Percentiles rank a stretch among this genome's conserved stretches.
Evolutionary conservation across 2,888 invertebrate species (phyloP).

Genomic region (Ommatoiulus sabulosus): DNA sequence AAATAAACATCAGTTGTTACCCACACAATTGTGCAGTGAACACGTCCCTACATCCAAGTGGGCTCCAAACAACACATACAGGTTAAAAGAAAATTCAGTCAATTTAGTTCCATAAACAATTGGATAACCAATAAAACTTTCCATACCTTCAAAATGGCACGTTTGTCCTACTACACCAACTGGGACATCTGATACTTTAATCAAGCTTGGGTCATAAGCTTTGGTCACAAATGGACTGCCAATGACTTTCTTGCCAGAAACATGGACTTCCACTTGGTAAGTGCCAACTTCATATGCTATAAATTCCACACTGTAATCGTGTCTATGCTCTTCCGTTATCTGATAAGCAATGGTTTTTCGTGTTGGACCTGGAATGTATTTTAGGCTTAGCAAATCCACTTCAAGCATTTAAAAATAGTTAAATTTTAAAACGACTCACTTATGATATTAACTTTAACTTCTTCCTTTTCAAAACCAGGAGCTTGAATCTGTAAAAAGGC

Average conservation of each 20-base stretch:
- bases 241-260: slow-evolving; percentile 89
- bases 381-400: slow-evolving; percentile 52
- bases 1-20: too few species aligned
- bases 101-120: background rate
- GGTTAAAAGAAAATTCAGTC: background rate
- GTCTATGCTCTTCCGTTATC: slow-evolving; percentile 81
- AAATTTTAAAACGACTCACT: slow-evolving; percentile 68
- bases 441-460: slow-evolving; percentile 72
- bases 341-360: slow-evolving; percentile 85
- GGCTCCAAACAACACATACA: too few species aligned
- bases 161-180: slow-evolving; percentile 95
- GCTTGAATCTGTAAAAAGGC: slow-evolving; percentile 91
- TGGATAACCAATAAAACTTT: background rate
- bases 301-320: slow-evolving; percentile 91
- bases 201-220: slow-evolving; percentile 93
- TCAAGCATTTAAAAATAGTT: background rate
- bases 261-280: slow-evolving; percentile 90
- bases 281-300: slow-evolving; percentile 94
- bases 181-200: slow-evolving; percentile 93
- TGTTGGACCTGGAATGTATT: slow-evolving; percentile 77
- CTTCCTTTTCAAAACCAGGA: slow-evolving; percentile 72
- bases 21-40: too few species aligned
- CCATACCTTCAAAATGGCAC: slow-evolving; percentile 91
- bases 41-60: too few species aligned
- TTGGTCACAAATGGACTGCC: slow-evolving; percentile 92